Evolutionary conservation across 2,888 invertebrate species (phyloP), one percentile per base, ranked within the genome.

Genomic region (Trichogramma evanescens): DNA sequence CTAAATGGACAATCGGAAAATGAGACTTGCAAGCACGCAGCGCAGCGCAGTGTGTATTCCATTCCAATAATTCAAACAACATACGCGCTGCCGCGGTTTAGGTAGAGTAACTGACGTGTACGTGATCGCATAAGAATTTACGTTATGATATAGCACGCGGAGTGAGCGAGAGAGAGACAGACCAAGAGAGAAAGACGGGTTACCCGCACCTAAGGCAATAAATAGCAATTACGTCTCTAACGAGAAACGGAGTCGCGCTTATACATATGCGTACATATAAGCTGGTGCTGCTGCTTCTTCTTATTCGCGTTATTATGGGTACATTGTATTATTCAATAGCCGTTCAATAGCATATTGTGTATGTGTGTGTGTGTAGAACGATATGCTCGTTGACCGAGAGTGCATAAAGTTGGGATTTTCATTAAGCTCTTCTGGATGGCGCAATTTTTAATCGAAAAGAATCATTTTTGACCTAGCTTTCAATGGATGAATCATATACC

Each of bases 141-240:
- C 26, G 26, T 26, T 26, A 26, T 26, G 26, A 26, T 26, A 26
- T 65, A 66, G 63, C 61, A 62, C 61, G 45, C 54, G 55, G n/a
- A 39, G 55, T 50, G 59, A 64, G 61, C 63, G 42, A 50, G 56
- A 55, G 56, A 55, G 48, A 51, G 63, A 61, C 55, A 60, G 62
- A 10, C 10, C 48, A 13, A 13, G 10, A 13, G n/a, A 48, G 48
- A 48, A 13, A n/a, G 26, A 46, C 10, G 48, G 8, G 48, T 13
- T 48, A 10, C 8, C 10, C 10, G 40, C 45, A 10, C 44, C 26
- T 26, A 26, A 10, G 57, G 68, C 67, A 71, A 72, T 71, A 70
- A 70, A 71, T 68, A 70, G 65, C 70, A 71, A 71, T 71, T 71
- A 71, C 65, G 63, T 61, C 26, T 26, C 62, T 58, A 62, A 63